Conservation (phyloP, 2,113 vertebrate species). For the Dolichallabes microphthalmus region DNA sequence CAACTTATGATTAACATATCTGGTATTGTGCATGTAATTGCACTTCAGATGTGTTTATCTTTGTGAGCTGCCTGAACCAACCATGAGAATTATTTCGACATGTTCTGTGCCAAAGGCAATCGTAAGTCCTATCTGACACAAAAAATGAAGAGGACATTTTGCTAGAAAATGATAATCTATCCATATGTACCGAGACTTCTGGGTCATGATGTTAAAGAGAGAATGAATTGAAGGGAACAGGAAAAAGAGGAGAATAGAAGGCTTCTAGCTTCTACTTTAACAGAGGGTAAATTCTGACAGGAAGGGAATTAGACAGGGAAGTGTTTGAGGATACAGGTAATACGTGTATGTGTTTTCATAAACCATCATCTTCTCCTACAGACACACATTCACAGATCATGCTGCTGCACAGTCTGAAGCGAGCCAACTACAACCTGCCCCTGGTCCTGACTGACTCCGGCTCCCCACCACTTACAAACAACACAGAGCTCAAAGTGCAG, state of each 20-base stretch:
- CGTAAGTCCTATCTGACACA: too few relatives aligned
- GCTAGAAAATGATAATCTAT: too few relatives aligned
- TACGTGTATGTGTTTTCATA: constrained; percentile 11
- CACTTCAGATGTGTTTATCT: too few relatives aligned
- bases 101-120: too few relatives aligned
- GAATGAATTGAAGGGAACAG: neutral
- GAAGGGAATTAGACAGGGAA: constrained; percentile 58
- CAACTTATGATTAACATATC: too few relatives aligned
- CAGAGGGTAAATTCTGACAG: constrained; percentile 66
- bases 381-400: constrained; percentile 91
- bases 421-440: constrained; percentile 93
- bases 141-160: too few relatives aligned
- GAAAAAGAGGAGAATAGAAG: constrained; percentile 48
- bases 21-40: too few relatives aligned
- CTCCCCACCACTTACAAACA: constrained; percentile 86
- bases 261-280: constrained; percentile 65
- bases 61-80: too few relatives aligned
- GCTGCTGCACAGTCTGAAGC: constrained; percentile 91
- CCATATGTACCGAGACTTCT: too few relatives aligned
- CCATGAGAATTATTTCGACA: too few relatives aligned
- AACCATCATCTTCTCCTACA: constrained; percentile 38
- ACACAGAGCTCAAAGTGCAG: constrained; percentile 91
- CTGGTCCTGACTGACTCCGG: constrained; percentile 94
- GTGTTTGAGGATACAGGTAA: neutral
- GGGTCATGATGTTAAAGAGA: too few relatives aligned